Percentiles rank a stretch among this genome's conserved stretches.
Conservation (phyloP, 2,113 vertebrate genomes). For the Nothoprocta pentlandii region DNA sequence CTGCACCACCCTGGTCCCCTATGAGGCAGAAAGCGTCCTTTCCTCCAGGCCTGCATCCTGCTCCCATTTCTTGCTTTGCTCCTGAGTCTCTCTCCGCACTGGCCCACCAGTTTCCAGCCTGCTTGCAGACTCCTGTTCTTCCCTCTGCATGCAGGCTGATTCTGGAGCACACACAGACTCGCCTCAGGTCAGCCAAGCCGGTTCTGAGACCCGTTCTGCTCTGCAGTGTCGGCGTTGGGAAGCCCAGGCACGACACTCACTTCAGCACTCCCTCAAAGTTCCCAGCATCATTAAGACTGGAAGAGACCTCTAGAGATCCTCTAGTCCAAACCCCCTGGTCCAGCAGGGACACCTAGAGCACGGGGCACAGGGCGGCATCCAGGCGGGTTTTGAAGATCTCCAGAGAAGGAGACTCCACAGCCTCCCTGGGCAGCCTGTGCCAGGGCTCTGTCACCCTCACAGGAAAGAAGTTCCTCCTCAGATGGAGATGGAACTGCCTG, state of each 20-base stretch:
- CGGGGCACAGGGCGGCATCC: too few relatives aligned
- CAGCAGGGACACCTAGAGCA: too few relatives aligned
- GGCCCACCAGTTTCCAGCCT: not conserved
- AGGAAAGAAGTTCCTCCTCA: too few relatives aligned
- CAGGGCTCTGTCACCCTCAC: too few relatives aligned
- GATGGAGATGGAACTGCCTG: too few relatives aligned
- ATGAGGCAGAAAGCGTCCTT: not conserved
- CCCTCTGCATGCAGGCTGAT: not conserved
- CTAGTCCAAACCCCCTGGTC: too few relatives aligned
- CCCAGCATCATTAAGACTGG: too few relatives aligned
- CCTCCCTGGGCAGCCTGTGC: too few relatives aligned
- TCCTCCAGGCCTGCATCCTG: fast-evolving
- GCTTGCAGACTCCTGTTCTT: not conserved
- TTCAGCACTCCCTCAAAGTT: not conserved
- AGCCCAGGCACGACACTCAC: not conserved
- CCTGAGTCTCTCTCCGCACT: not conserved
- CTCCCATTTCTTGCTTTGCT: not conserved
- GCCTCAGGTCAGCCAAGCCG: fast-evolving
- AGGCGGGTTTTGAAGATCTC: too few relatives aligned
- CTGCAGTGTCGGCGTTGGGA: not conserved
- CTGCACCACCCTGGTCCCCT: not conserved
- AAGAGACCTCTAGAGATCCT: too few relatives aligned
- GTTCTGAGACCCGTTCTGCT: not conserved
- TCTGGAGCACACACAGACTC: not conserved
- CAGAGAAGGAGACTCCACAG: too few relatives aligned